Evolutionary conservation across 2,113 vertebrate species (phyloP).

Genomic region (Lophius piscatorius): DNA sequence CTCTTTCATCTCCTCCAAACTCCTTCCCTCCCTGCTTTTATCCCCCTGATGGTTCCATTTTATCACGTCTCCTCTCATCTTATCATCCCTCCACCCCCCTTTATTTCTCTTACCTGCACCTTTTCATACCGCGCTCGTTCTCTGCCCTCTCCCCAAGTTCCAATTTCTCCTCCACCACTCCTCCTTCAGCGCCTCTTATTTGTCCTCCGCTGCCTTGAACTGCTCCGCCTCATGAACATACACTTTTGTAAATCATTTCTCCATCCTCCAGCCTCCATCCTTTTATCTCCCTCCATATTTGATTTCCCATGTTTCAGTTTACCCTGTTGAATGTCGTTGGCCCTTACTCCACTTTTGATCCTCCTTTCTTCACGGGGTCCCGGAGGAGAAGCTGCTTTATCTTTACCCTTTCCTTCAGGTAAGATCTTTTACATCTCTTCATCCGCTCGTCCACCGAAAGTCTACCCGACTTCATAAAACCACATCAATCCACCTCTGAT

Average conservation of each 20-base stretch:
- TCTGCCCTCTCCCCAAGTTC: constrained; percentile 3
- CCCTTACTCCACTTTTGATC: constrained; percentile 2
- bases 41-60: constrained; percentile 11
- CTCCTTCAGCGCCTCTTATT: background rate
- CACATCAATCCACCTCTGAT: too few species aligned
- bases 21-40: constrained; percentile 18
- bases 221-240: constrained; percentile 1
- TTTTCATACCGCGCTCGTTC: constrained; percentile 17
- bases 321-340: background rate
- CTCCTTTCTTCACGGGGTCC: background rate
- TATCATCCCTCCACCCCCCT: constrained; percentile 12
- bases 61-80: constrained; percentile 4
- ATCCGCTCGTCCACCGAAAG: too few species aligned
- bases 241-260: constrained; percentile 11
- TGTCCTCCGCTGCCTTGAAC: constrained; percentile 8
- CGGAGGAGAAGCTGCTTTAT: too few species aligned
- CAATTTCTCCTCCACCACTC: background rate
- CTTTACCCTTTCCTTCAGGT: too few species aligned
- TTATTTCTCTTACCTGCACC: constrained; percentile 2
- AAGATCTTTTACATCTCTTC: too few species aligned
- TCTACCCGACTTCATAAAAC: too few species aligned
- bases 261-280: too few species aligned
- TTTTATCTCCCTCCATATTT: constrained; percentile 2
- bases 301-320: background rate
- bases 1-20: constrained; percentile 1